A percentile compares a stretch with the other conserved stretches of the same genome.
Evolutionary conservation across 2,113 vertebrate species (phyloP).

Genomic region (Chitala chitala): DNA sequence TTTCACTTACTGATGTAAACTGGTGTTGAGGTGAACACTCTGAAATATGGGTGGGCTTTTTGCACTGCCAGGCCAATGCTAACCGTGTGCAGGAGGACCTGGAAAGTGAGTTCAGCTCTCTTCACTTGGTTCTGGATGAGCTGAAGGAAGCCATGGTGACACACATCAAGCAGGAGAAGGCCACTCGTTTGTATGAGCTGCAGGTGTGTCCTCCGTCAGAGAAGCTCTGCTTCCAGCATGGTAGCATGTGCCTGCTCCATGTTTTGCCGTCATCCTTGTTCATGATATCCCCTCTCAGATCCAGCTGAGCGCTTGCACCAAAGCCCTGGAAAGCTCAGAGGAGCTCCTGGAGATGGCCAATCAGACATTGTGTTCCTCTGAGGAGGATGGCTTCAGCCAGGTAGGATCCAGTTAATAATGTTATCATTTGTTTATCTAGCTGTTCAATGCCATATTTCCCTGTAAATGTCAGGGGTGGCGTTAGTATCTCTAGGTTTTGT

Average conservation of each 20-base stretch:
- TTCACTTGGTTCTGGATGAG: constrained; percentile 75
- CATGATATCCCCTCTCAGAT: constrained; percentile 55
- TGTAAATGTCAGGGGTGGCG: too few relatives aligned
- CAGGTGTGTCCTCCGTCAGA: constrained; percentile 66
- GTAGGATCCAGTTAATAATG: constrained; percentile 49
- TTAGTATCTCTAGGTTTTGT: too few relatives aligned
- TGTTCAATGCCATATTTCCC: too few relatives aligned
- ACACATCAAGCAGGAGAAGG: constrained; percentile 87
- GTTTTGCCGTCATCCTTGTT: constrained; percentile 21
- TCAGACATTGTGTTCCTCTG: constrained; percentile 76
- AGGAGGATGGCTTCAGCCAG: constrained; percentile 74
- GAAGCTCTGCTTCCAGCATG: too few relatives aligned
- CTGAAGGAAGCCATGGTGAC: constrained; percentile 86
- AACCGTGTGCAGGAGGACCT: constrained; percentile 76
- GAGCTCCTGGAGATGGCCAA: constrained; percentile 89
- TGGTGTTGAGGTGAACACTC: neutral
- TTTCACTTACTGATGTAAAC: neutral
- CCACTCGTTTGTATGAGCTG: constrained; percentile 83
- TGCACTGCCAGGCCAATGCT: constrained; percentile 68
- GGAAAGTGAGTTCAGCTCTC: constrained; percentile 76
- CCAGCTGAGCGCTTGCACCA: constrained; percentile 80
- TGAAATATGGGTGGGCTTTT: neutral
- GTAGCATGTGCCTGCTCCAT: neutral
- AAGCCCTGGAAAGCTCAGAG: constrained; percentile 91
- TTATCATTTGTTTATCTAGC: too few relatives aligned